These are phyloP conservation scores for Drosophila tanythrix DNA, from an alignment of 2,888 invertebrate species.

Conservation along the genomic window DNA sequence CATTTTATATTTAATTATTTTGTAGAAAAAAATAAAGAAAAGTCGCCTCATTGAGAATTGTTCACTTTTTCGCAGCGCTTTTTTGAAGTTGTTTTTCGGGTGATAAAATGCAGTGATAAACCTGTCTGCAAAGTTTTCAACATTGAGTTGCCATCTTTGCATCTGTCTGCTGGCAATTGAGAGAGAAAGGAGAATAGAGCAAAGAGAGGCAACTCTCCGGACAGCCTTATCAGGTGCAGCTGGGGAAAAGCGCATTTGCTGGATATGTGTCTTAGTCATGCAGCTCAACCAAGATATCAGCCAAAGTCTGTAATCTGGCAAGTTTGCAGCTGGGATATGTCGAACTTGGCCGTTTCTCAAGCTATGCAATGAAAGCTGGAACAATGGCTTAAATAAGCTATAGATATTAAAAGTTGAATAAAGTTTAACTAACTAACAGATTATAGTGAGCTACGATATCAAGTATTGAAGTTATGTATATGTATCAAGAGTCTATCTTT, in stretches of 20 bases:
- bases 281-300: constrained; percentile 10
- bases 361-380: background rate
- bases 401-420: background rate
- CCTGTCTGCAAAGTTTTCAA: constrained; percentile 77
- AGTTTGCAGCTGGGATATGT: constrained; percentile 27
- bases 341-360: constrained; percentile 13
- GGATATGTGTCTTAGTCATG: constrained; percentile 39
- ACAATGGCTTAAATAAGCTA: background rate
- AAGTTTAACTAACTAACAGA: background rate
- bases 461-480: background rate
- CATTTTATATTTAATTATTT: constrained; percentile 69
- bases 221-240: constrained; percentile 47
- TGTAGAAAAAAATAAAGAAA: constrained; percentile 27
- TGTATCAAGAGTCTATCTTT: background rate
- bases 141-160: constrained; percentile 66
- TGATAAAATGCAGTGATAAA: constrained; percentile 79
- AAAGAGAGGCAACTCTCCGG: constrained; percentile 17
- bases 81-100: constrained; percentile 50
- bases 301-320: constrained; percentile 17
- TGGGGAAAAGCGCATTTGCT: constrained; percentile 12
- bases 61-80: constrained; percentile 38
- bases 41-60: constrained; percentile 60
- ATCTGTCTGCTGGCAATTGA: constrained; percentile 40
- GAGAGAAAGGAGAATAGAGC: background rate
- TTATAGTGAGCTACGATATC: background rate